phyloP scores from a whole-genome alignment of 2,888 invertebrate genomes.

The Aelia acuminata region DNA sequence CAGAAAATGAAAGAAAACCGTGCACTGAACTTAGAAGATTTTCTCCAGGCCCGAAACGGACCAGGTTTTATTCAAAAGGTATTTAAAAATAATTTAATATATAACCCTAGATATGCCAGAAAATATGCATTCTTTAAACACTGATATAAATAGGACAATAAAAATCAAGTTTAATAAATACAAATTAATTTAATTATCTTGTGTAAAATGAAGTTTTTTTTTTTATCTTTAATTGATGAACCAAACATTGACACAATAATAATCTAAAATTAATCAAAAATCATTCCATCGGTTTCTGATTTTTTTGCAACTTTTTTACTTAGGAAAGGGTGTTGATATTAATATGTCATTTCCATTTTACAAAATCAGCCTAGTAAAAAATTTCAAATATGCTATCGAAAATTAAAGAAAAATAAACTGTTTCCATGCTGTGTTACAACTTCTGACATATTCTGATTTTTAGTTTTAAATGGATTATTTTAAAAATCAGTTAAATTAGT shows the following conservation, averaged over 20 bases:
- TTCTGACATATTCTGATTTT: background rate
- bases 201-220: background rate
- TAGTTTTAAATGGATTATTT: background rate
- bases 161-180: background rate
- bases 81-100: background rate
- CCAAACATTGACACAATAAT: background rate
- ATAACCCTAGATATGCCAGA: background rate
- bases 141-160: background rate
- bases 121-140: background rate
- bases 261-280: background rate
- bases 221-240: background rate
- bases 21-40: conserved; percentile 80
- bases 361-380: background rate
- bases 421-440: background rate
- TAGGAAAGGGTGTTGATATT: background rate
- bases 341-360: background rate
- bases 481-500: background rate
- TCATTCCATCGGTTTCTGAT: background rate
- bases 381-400: background rate
- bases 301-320: background rate
- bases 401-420: background rate
- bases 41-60: conserved; percentile 72
- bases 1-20: conserved; percentile 86
- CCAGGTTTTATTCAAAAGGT: conserved; percentile 70
- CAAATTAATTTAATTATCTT: background rate